Evolutionary conservation across 2,797 vertebrate genomes (phyloP).

Genomic region (Rhabdophis nuchalis): DNA sequence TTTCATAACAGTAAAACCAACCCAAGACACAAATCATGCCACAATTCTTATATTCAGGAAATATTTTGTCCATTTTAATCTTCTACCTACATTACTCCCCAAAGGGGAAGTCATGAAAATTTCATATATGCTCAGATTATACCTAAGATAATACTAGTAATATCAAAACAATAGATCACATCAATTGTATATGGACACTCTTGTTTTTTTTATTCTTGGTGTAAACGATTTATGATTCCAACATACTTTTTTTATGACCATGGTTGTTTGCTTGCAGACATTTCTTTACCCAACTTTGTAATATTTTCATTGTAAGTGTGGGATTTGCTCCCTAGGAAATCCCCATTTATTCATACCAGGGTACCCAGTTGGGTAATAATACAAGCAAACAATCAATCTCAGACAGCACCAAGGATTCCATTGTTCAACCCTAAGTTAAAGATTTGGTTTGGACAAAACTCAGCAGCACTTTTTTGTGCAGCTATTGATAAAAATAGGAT

Average conservation of each 20-base stretch:
- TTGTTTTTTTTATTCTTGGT: not conserved
- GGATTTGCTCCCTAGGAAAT: not conserved
- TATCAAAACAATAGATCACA: not conserved
- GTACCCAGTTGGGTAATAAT: not conserved
- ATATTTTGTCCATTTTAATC: not conserved
- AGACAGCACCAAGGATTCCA: not conserved
- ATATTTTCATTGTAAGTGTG: not conserved
- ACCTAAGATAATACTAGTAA: not conserved
- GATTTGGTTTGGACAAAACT: not conserved
- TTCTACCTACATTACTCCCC: not conserved
- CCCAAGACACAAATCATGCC: not conserved
- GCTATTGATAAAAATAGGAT: too few relatives aligned
- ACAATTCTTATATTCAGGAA: not conserved
- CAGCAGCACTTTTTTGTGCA: too few relatives aligned
- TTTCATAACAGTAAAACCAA: not conserved
- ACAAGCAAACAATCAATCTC: not conserved
- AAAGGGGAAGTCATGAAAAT: not conserved
- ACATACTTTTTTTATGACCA: not conserved
- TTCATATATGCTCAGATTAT: not conserved
- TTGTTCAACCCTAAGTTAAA: not conserved
- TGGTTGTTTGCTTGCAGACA: not conserved
- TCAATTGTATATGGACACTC: not conserved
- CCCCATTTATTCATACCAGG: not conserved
- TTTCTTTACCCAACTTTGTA: not conserved
- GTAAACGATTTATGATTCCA: not conserved